phyloP scores from a whole-genome alignment of 23 tunicate genomes.

The Styela clava region DNA sequence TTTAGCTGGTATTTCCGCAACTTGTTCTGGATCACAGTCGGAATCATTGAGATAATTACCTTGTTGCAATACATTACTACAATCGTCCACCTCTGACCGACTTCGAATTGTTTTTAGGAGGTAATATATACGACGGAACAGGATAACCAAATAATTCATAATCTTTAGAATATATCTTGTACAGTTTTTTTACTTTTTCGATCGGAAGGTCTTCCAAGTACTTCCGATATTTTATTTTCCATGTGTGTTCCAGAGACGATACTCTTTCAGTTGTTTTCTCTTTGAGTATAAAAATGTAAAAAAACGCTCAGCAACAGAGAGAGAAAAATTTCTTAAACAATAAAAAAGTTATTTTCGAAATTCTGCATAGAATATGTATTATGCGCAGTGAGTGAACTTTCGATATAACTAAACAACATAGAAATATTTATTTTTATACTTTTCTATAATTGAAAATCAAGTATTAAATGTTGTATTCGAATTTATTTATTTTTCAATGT shows the following conservation, averaged over 20 bases:
- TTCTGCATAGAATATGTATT: too few species aligned
- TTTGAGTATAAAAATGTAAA: neutral
- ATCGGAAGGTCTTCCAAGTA: neutral
- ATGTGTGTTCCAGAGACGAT: neutral
- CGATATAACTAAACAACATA: too few species aligned
- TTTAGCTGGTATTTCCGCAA: too few species aligned
- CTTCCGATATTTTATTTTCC: neutral
- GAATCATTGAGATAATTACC: too few species aligned
- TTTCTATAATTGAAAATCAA: too few species aligned
- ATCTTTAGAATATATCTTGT: neutral
- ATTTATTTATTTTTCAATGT: too few species aligned
- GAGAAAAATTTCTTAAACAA: neutral
- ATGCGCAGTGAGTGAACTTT: too few species aligned
- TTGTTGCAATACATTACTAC: too few species aligned
- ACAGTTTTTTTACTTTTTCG: neutral
- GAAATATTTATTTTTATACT: too few species aligned
- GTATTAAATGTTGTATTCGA: neutral
- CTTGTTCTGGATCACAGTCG: too few species aligned
- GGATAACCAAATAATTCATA: neutral
- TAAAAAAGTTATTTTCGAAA: neutral
- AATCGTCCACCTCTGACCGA: too few species aligned
- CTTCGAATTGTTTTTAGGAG: neutral
- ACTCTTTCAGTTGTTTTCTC: neutral
- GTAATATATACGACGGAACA: neutral
- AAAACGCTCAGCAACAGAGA: neutral